Percentiles rank a stretch among this genome's conserved stretches.
Evolutionary conservation across 2,888 invertebrate genomes (phyloP).

Genomic region (Luperina testacea): DNA sequence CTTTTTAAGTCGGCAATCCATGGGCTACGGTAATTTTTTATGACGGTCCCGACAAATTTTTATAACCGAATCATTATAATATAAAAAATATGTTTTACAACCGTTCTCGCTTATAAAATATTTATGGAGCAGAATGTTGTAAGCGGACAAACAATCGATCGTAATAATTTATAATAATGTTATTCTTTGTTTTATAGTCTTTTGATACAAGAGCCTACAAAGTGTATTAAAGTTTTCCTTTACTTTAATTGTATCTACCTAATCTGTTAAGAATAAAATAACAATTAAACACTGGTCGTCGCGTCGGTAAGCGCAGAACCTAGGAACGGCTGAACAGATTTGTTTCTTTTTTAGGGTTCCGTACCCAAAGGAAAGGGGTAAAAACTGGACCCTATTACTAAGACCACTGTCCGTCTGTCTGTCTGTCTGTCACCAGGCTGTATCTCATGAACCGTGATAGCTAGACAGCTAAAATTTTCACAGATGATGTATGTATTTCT

Average conservation of each 20-base stretch:
- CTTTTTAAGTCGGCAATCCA: not conserved
- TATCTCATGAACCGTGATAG: too few relatives aligned
- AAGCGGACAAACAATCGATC: constrained; percentile 13
- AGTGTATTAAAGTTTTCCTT: not conserved
- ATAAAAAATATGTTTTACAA: constrained; percentile 20
- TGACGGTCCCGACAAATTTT: constrained; percentile 1
- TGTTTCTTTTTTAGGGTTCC: not conserved
- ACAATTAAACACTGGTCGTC: too few relatives aligned
- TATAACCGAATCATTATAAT: constrained; percentile 11
- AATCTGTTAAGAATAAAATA: not conserved
- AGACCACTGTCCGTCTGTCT: too few relatives aligned
- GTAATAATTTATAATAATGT: not conserved
- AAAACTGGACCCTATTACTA: too few relatives aligned
- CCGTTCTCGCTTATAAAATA: constrained; percentile 26
- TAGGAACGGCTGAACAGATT: not conserved
- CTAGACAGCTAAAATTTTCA: too few relatives aligned
- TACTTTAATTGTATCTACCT: not conserved
- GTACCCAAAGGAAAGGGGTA: too few relatives aligned
- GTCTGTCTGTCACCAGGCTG: too few relatives aligned
- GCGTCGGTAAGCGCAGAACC: not conserved
- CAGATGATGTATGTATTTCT: too few relatives aligned
- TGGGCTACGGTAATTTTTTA: constrained; percentile 1
- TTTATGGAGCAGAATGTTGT: constrained; percentile 28
- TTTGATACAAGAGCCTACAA: not conserved
- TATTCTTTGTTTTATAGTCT: not conserved